Evolutionary conservation across 2,113 vertebrate genomes (phyloP).

Genomic region (Oreocharis arfaki): DNA sequence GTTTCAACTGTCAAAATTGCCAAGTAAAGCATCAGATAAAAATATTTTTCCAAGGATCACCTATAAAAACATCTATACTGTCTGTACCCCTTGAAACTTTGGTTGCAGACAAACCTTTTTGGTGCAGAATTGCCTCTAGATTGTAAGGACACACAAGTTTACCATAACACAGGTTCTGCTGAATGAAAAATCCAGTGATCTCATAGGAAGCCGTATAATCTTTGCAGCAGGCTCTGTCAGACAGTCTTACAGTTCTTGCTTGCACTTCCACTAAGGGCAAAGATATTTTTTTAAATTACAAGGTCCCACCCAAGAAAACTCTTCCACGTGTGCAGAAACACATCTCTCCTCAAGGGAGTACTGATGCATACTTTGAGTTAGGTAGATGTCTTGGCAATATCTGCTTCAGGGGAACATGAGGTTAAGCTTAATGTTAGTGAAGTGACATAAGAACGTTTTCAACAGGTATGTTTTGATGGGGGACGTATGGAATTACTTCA

Average conservation of each 20-base stretch:
- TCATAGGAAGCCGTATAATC: background rate
- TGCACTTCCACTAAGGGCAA: background rate
- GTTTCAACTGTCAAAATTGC: background rate
- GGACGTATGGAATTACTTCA: background rate
- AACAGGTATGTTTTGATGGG: background rate
- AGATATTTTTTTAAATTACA: background rate
- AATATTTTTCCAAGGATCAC: background rate
- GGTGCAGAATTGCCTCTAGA: background rate
- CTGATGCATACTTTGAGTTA: background rate
- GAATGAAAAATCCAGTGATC: background rate
- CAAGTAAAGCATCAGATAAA: background rate
- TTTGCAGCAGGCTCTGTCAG: background rate
- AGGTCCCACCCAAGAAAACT: background rate
- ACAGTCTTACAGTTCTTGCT: background rate
- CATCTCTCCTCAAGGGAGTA: background rate
- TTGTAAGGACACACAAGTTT: background rate
- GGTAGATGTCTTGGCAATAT: background rate
- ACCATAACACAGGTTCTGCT: background rate
- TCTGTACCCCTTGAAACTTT: background rate
- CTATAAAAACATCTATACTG: background rate
- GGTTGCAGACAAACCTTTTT: background rate
- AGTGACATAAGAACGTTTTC: background rate
- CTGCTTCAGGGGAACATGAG: background rate
- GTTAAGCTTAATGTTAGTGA: background rate
- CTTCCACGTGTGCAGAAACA: background rate